Conservation (phyloP, 1,140 invertebrate genomes). For the Drosophila santomea region DNA sequence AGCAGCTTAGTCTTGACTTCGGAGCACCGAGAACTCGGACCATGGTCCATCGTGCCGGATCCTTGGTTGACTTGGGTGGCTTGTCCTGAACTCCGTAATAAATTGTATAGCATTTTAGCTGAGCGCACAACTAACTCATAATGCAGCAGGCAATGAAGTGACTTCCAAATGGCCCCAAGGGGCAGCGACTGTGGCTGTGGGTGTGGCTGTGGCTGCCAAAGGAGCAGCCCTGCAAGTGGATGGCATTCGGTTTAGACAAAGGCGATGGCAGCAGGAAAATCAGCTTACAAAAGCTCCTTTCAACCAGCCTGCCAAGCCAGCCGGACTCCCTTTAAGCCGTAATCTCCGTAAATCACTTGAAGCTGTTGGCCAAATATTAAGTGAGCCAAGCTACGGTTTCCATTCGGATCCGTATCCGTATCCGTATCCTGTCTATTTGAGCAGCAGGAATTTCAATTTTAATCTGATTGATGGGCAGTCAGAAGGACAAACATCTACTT, state of each 20-base stretch:
- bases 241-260: constrained; percentile 40
- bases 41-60: neutral
- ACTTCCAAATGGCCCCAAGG: constrained; percentile 48
- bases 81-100: constrained; percentile 30
- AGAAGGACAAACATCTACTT: constrained; percentile 11
- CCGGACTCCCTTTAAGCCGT: constrained; percentile 25
- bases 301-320: constrained; percentile 1
- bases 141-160: constrained; percentile 52
- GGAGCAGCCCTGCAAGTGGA: constrained; percentile 18
- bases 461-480: constrained; percentile 47
- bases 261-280: constrained; percentile 45
- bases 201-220: constrained; percentile 3
- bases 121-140: constrained; percentile 57
- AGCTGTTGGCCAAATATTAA: constrained; percentile 54
- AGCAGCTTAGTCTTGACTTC: constrained; percentile 54
- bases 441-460: constrained; percentile 48
- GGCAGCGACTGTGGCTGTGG: constrained; percentile 14
- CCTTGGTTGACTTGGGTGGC: neutral
- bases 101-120: constrained; percentile 65
- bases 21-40: neutral
- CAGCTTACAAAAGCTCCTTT: constrained; percentile 59
- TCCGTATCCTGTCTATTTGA: constrained; percentile 12
- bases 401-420: constrained; percentile 1
- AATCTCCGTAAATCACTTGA: constrained; percentile 55
- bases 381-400: constrained; percentile 23